Evolutionary conservation across 2,888 invertebrate species (phyloP).

Genomic region (Melolontha melolontha): DNA sequence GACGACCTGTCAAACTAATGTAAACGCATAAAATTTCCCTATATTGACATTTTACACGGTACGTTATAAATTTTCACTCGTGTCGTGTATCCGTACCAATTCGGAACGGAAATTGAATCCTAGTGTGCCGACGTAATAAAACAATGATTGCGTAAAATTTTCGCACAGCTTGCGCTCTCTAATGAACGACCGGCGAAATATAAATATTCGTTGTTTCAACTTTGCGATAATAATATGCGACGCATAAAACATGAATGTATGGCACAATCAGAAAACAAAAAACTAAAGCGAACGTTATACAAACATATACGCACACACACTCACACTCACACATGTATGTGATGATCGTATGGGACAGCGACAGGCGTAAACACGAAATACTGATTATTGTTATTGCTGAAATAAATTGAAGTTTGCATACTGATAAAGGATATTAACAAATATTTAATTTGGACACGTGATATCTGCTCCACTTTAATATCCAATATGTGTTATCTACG

Average conservation of each 20-base stretch:
- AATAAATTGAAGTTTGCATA: constrained; percentile 7
- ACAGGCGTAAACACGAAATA: too few species aligned
- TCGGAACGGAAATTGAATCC: too few species aligned
- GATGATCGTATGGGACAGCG: not conserved
- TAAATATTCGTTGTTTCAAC: constrained; percentile 1
- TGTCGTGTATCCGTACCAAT: too few species aligned
- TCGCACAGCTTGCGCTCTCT: constrained; percentile 2
- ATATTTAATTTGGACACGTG: constrained; percentile 10
- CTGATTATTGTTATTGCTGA: too few species aligned
- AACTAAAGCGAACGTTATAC: not conserved
- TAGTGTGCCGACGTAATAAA: constrained; percentile 5
- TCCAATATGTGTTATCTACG: not conserved
- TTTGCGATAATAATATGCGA: too few species aligned
- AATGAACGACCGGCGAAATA: constrained; percentile 1
- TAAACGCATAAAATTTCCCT: too few species aligned
- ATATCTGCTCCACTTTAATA: not conserved
- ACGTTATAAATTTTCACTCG: too few species aligned
- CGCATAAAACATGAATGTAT: too few species aligned
- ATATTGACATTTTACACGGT: too few species aligned
- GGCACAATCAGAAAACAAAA: too few species aligned
- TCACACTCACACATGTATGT: too few species aligned
- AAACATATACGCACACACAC: not conserved
- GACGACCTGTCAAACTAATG: too few species aligned
- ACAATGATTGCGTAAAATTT: constrained; percentile 11
- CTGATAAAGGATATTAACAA: constrained; percentile 17